Conservation (phyloP, 2,888 invertebrate species). For the Chrysomela aeneicollis region DNA sequence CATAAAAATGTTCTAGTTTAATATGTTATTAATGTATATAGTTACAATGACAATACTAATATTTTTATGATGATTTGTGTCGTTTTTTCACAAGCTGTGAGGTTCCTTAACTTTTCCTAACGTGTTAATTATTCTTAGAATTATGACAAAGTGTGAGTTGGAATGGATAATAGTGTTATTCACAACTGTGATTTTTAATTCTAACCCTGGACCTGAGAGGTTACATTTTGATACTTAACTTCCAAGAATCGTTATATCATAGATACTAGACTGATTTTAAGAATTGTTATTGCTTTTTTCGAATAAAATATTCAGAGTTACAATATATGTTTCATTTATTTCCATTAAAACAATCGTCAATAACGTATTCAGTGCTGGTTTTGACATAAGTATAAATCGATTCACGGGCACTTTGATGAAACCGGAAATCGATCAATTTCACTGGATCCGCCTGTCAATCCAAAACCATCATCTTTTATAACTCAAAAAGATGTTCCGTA, state of each 20-base stretch:
- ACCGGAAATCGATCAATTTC: too few relatives aligned
- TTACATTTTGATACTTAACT: constrained; percentile 29
- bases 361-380: neutral
- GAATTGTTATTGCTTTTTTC: constrained; percentile 39
- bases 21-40: too few relatives aligned
- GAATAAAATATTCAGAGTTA: constrained; percentile 24
- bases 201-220: constrained; percentile 36
- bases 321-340: neutral
- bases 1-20: too few relatives aligned
- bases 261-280: constrained; percentile 40
- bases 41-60: too few relatives aligned
- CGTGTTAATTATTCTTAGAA: neutral
- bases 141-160: neutral
- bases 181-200: constrained; percentile 38
- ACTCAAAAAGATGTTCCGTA: too few relatives aligned
- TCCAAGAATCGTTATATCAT: constrained; percentile 33
- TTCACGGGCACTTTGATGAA: too few relatives aligned
- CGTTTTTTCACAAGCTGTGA: neutral
- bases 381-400: neutral
- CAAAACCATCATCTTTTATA: too few relatives aligned
- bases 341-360: neutral
- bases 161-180: constrained; percentile 6
- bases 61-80: too few relatives aligned
- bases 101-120: neutral
- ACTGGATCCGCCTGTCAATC: neutral